Evolutionary conservation across 2,113 vertebrate species (phyloP).

Genomic region (Sus scrofa): T2T-Sscrofa CM000814.6:90415501-90416000

Average conservation of each 20-base stretch:
- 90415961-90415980: constrained; percentile 72
- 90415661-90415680: constrained; percentile 65
- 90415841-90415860: constrained; percentile 89
- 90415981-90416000: constrained; percentile 79
- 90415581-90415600: constrained; percentile 78
- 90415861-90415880: constrained; percentile 85
- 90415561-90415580: constrained; percentile 88
- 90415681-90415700: constrained; percentile 27
- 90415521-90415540: constrained; percentile 90
- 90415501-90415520: constrained; percentile 91
- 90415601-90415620: constrained; percentile 81
- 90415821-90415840: constrained; percentile 87
- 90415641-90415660: constrained; percentile 65
- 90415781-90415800: constrained; percentile 85
- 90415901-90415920: constrained; percentile 80
- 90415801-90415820: constrained; percentile 86
- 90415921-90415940: constrained; percentile 81
- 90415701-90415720: constrained; percentile 72
- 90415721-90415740: background rate
- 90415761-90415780: constrained; percentile 87
- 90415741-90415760: constrained; percentile 60
- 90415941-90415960: constrained; percentile 74
- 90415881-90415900: constrained; percentile 85
- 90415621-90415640: constrained; percentile 76
- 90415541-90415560: constrained; percentile 89